Conservation (phyloP, 2,797 vertebrate species). For the Xenopus petersii region DNA sequence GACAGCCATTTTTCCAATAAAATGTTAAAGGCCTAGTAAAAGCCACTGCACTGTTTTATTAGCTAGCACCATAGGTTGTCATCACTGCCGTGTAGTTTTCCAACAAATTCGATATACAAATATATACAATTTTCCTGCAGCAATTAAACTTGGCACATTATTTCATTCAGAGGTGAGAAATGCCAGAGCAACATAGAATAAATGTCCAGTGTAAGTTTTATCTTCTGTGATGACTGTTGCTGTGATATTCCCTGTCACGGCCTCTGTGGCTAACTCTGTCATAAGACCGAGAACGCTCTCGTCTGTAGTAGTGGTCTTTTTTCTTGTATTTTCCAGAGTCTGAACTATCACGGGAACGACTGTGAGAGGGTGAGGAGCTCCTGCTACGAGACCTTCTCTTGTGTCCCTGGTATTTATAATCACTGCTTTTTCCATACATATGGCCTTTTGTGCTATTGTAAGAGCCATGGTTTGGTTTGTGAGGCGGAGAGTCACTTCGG, state of each 20-base stretch:
- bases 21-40: no score
- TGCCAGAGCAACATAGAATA: not conserved
- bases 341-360: constrained; percentile 64
- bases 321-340: constrained; percentile 71
- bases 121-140: not conserved
- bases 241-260: constrained; percentile 66
- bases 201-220: constrained; percentile 48
- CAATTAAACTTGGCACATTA: not conserved
- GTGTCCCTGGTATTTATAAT: constrained; percentile 60
- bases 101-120: not conserved
- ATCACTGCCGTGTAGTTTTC: not conserved
- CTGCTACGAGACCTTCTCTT: constrained; percentile 56
- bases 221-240: constrained; percentile 68
- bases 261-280: constrained; percentile 61
- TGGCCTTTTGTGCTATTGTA: constrained; percentile 65
- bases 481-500: constrained; percentile 71
- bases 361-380: constrained; percentile 67
- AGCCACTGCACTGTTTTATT: not conserved
- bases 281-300: constrained; percentile 65
- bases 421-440: constrained; percentile 63
- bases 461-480: constrained; percentile 61
- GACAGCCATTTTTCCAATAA: not conserved
- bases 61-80: constrained; percentile 10
- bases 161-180: not conserved
- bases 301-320: constrained; percentile 68